Conservation (phyloP, 2,888 invertebrate genomes). For the Synanthedon tipuliformis region DNA sequence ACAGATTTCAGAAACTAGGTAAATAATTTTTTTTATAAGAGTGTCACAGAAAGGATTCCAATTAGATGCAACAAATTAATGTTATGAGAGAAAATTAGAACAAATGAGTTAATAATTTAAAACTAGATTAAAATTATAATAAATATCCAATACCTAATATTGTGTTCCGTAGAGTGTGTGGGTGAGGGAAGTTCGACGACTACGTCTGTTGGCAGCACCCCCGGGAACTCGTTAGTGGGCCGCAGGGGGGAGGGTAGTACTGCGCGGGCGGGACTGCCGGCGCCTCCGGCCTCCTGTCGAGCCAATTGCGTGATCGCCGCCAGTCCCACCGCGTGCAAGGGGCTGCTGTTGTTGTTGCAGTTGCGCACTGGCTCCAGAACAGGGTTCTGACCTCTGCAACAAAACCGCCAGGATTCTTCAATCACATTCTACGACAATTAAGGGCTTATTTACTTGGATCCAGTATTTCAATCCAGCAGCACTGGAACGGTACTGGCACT, state of each 20-base stretch:
- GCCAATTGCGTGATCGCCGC: slow-evolving; percentile 84
- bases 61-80: too few relatives aligned
- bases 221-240: slow-evolving; percentile 50
- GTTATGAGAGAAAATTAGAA: neutral
- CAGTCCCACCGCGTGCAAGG: slow-evolving; percentile 78
- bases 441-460: too few relatives aligned
- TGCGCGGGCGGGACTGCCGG: slow-evolving; percentile 21
- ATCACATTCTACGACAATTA: too few relatives aligned
- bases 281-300: slow-evolving; percentile 62
- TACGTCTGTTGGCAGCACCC: slow-evolving; percentile 62
- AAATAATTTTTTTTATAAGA: too few relatives aligned
- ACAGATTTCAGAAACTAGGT: too few relatives aligned
- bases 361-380: slow-evolving; percentile 58
- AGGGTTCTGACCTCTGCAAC: slow-evolving; percentile 38
- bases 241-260: slow-evolving; percentile 15
- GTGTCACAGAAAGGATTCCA: too few relatives aligned
- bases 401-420: neutral
- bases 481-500: too few relatives aligned
- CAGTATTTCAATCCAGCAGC: too few relatives aligned
- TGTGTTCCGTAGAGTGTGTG: slow-evolving; percentile 28
- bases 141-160: slow-evolving; percentile 20
- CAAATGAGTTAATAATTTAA: too few relatives aligned
- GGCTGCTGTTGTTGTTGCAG: slow-evolving; percentile 72
- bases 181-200: slow-evolving; percentile 60
- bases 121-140: neutral